Base-by-base conservation (phyloP, 2,113 vertebrate genomes). In the Dolichotis patagonum region DNA sequence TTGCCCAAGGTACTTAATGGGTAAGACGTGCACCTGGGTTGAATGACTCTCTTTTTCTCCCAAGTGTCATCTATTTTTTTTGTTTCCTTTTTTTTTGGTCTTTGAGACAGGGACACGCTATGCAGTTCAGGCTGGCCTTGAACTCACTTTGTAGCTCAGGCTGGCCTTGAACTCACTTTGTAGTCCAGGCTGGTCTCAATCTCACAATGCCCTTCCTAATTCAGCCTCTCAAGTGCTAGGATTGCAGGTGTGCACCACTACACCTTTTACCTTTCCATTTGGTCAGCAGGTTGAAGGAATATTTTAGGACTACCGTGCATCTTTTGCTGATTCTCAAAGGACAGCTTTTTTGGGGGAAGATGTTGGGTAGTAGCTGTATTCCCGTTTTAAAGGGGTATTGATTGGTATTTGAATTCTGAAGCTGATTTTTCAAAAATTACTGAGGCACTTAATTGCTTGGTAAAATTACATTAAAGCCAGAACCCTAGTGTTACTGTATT, bases 261-360 rank as follows among this genome's bases (percentile, higher is more conserved):
- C 54, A 56, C 54, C 54, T 88, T 86, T 93, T 85, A 90, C 26
- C 20, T 95, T 96, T 96, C 22, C 38, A 58, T 78, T 94, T 95
- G 88, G 41, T 20, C 80, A 91, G 13, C 62, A 89, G 82, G 16
- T 93, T 96, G 56, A 86, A 92, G 85, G 35, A 91, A 87, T 78
- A 49, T 56, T 96, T 94, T 94, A 65, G 67, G 43, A 46, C 77
- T 92, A 35, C 60, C 54, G 30, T 95, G 38, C 30, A 80, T 30
- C 46, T 93, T 78, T 87, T 94, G 80, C 14, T 28, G 1, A 82
- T 95, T 94, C 95, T 97, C 43, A n/a, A 60, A 87, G 84, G 22
- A 89, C 35, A 78, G 1, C 49, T 86, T 41, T 94, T 58, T 46
- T 38, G 24, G 9, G 0, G 35, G 9, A 20, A 28, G 28, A 32